Conservation (phyloP, 2,888 invertebrate species). For the Drosophila affinis region DNA sequence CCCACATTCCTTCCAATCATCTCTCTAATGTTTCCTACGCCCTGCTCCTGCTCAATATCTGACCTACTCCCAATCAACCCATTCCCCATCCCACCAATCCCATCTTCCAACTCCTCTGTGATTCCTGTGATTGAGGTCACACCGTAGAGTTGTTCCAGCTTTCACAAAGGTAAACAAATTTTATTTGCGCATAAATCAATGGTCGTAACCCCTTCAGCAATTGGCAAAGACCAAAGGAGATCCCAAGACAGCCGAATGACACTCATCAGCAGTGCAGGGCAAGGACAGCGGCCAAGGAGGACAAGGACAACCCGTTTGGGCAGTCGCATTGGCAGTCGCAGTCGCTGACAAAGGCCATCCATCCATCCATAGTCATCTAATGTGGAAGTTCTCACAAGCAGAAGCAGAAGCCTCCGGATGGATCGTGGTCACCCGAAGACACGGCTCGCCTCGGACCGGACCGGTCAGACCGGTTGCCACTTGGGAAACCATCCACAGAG, state of each 20-base stretch:
- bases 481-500: conserved; percentile 62
- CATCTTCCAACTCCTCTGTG: neutral
- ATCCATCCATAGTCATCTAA: conserved; percentile 53
- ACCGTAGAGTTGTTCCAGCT: conserved; percentile 8
- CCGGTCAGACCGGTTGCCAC: conserved; percentile 82
- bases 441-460: conserved; percentile 57
- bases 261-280: conserved; percentile 3
- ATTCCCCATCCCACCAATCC: neutral
- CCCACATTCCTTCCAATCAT: no score
- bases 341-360: conserved; percentile 64
- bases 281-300: conserved; percentile 18
- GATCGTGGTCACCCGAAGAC: conserved; percentile 72
- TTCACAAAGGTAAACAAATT: conserved; percentile 53
- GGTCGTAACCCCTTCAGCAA: conserved; percentile 45
- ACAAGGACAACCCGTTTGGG: conserved; percentile 66
- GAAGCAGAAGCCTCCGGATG: conserved; percentile 18
- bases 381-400: conserved; percentile 66
- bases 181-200: conserved; percentile 65
- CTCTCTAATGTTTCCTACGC: neutral
- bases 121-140: conserved; percentile 14
- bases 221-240: conserved; percentile 36
- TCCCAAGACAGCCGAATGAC: conserved; percentile 22
- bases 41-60: neutral
- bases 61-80: neutral
- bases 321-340: conserved; percentile 40